A percentile compares a stretch with the other conserved stretches of the same genome.
phyloP scores from a whole-genome alignment of 2,888 invertebrate species.

The Rotaria magnacalcarata region DNA sequence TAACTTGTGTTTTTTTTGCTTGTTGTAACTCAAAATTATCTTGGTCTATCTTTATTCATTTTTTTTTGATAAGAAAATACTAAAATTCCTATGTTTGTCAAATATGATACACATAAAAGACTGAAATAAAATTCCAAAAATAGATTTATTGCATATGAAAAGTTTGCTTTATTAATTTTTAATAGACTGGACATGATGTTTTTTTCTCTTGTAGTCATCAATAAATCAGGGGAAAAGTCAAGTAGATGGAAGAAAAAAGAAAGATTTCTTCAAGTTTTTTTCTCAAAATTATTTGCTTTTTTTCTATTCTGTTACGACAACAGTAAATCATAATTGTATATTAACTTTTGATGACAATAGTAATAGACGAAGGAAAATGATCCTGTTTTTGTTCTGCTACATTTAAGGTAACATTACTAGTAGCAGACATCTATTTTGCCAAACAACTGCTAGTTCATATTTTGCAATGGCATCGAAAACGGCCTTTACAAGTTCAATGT shows the following conservation, averaged over 20 bases:
- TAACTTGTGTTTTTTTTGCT: constrained; percentile 29
- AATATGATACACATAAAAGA: not conserved
- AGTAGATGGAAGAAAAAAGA: not conserved
- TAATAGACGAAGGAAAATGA: not conserved
- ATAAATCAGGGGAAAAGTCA: not conserved
- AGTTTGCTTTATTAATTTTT: not conserved
- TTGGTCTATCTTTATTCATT: not conserved
- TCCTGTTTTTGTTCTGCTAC: not conserved
- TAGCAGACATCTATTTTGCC: not conserved
- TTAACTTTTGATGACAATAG: not conserved
- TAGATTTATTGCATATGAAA: constrained; percentile 26
- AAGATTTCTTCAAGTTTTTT: not conserved
- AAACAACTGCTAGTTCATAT: not conserved
- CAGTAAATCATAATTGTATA: not conserved
- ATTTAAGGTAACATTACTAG: not conserved
- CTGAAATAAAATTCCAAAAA: constrained; percentile 8
- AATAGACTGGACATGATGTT: not conserved
- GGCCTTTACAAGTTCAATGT: not conserved
- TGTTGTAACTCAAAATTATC: constrained; percentile 12
- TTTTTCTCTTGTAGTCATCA: not conserved
- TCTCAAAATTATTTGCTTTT: not conserved
- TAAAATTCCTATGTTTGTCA: not conserved
- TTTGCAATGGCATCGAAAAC: not conserved
- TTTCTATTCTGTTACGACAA: not conserved
- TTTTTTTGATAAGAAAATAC: constrained; percentile 18